These are phyloP conservation scores for Bradypus variegatus DNA, from an alignment of 2,797 vertebrate genomes.

Conservation along the genomic window DNA sequence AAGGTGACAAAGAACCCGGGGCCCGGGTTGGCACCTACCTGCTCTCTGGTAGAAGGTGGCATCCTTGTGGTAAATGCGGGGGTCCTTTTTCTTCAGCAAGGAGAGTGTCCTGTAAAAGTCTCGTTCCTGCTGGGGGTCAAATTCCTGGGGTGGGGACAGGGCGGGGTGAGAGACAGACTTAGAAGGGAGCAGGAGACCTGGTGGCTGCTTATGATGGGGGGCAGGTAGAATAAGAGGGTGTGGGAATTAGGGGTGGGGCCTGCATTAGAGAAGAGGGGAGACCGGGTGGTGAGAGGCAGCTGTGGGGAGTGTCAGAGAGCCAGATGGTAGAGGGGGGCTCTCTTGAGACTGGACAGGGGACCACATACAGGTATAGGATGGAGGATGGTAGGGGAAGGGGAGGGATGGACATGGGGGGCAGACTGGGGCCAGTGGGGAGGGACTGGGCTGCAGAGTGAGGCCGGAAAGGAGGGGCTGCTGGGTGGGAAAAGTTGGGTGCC, in stretches of 20 bases:
- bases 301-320: neutral
- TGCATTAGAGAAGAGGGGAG: neutral
- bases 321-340: neutral
- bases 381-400: neutral
- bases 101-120: conserved; percentile 90
- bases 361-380: no score
- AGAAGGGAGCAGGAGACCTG: neutral
- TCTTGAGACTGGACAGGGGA: neutral
- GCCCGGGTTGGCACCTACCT: conserved; percentile 58
- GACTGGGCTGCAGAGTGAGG: neutral
- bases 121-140: conserved; percentile 81
- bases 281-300: neutral
- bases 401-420: no score
- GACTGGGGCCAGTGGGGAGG: neutral
- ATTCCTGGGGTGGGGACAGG: conserved; percentile 71
- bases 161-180: neutral
- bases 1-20: neutral
- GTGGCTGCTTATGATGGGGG: neutral
- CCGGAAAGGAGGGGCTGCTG: neutral
- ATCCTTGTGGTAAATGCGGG: conserved; percentile 85
- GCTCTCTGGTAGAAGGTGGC: conserved; percentile 77
- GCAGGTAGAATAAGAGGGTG: neutral
- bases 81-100: conserved; percentile 89
- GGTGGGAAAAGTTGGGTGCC: neutral
- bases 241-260: neutral